phyloP scores from a whole-genome alignment of 2,797 vertebrate species.

The Calcarius lapponicus region DNA sequence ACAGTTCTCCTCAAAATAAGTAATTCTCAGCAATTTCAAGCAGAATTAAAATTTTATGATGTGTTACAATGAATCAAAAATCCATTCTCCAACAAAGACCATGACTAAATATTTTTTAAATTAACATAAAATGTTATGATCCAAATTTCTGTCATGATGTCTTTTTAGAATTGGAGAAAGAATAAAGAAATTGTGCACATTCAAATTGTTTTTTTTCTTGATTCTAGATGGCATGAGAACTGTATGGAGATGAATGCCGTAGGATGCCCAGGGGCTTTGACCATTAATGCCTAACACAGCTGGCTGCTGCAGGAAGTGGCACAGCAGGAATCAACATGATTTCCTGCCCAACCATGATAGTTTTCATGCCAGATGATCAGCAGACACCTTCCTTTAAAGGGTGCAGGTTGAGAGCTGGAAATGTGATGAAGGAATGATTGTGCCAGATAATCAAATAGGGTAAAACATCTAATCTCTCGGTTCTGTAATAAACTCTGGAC shows the following conservation, averaged over 20 bases:
- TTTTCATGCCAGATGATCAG: background rate
- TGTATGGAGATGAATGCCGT: background rate
- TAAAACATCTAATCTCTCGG: background rate
- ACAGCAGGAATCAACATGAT: background rate
- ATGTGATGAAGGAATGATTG: background rate
- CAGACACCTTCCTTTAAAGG: background rate
- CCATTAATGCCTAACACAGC: fast-evolving
- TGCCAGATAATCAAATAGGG: background rate
- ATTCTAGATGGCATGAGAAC: background rate
- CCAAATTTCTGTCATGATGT: background rate
- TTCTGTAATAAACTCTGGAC: background rate
- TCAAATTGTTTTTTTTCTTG: background rate
- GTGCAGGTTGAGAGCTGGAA: background rate
- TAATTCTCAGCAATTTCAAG: background rate
- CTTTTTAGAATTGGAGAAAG: background rate
- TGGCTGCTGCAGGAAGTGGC: background rate
- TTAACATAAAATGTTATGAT: background rate
- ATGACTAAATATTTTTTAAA: background rate
- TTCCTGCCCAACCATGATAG: background rate
- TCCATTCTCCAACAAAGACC: background rate
- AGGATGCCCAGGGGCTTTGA: background rate
- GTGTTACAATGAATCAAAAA: background rate
- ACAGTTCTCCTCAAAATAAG: background rate
- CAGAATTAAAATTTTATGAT: background rate
- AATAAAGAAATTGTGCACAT: background rate